A percentile compares a stretch with the other conserved stretches of the same genome.
These are phyloP conservation scores for Neodiprion fabricii DNA, from an alignment of 1,140 invertebrate genomes.

Conservation along the genomic window DNA sequence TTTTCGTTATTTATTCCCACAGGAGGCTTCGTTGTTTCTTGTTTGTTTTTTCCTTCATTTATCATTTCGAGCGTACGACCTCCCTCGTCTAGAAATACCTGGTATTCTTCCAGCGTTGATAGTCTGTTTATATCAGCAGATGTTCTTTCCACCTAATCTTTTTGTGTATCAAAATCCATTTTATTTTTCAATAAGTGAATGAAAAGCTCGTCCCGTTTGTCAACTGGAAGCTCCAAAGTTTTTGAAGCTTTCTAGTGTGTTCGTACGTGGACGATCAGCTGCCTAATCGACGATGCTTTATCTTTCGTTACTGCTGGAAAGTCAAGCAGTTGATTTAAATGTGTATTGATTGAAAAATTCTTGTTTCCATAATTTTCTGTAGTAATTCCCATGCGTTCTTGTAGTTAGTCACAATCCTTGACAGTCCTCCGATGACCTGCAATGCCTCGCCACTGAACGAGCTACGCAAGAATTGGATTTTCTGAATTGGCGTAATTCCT, in stretches of 20 bases:
- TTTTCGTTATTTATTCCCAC: conserved; percentile 14
- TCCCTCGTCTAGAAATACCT: conserved; percentile 18
- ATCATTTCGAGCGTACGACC: conserved; percentile 7
- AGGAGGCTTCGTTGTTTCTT: conserved; percentile 6
- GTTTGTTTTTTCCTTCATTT: not conserved
- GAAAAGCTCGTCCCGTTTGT: conserved; percentile 12
- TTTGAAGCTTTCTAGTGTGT: conserved; percentile 16
- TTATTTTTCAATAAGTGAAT: conserved; percentile 17
- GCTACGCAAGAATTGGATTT: not conserved
- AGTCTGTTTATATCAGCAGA: conserved; percentile 8
- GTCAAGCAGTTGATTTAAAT: conserved; percentile 33
- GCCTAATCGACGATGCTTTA: conserved; percentile 12
- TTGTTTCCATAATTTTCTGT: conserved; percentile 37
- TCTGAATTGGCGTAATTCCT: not conserved
- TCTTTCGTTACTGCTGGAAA: conserved; percentile 20
- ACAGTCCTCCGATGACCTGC: no score
- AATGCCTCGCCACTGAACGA: no score
- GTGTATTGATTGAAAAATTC: conserved; percentile 32
- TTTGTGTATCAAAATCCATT: conserved; percentile 20
- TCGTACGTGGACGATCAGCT: conserved; percentile 19
- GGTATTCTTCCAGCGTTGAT: conserved; percentile 1
- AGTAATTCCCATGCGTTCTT: no score
- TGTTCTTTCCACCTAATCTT: conserved; percentile 20
- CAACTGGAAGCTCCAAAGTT: conserved; percentile 5
- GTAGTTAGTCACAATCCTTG: no score